A percentile compares a stretch with the other conserved stretches of the same genome.
phyloP scores from a whole-genome alignment of 2,888 invertebrate genomes.

The Ypsolopha scabrella region DNA sequence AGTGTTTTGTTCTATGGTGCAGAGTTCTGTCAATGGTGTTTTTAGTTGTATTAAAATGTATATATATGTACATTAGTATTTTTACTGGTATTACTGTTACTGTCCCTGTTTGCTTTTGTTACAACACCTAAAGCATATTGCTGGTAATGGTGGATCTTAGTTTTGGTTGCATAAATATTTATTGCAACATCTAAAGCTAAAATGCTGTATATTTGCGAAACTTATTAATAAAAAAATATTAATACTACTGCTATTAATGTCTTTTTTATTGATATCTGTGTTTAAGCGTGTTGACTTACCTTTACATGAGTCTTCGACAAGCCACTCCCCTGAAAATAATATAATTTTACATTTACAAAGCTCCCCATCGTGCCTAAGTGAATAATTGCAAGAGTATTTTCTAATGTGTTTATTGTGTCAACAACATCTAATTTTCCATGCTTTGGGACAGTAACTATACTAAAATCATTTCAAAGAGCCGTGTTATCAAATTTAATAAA shows the following conservation, averaged over 20 bases:
- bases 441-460: constrained; percentile 54
- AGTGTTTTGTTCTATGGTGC: too few species aligned
- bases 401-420: constrained; percentile 37
- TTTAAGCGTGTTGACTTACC: constrained; percentile 48
- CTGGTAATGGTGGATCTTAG: constrained; percentile 3
- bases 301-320: constrained; percentile 50
- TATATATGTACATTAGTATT: too few species aligned
- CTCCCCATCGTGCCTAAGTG: constrained; percentile 11
- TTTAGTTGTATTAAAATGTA: too few species aligned
- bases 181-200: too few species aligned
- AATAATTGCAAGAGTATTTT: constrained; percentile 28
- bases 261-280: too few species aligned
- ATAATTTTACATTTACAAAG: constrained; percentile 16
- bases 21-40: too few species aligned
- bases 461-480: constrained; percentile 18
- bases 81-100: constrained; percentile 21
- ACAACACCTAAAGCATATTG: constrained; percentile 26
- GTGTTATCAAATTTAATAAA: neutral
- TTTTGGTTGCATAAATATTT: too few species aligned
- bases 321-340: constrained; percentile 63
- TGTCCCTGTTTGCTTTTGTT: constrained; percentile 28
- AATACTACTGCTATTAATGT: too few species aligned
- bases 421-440: constrained; percentile 59
- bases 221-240: too few species aligned
- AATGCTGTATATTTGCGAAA: too few species aligned